Conservation (phyloP, 2,797 vertebrate genomes). For the Crax fasciolata region DNA sequence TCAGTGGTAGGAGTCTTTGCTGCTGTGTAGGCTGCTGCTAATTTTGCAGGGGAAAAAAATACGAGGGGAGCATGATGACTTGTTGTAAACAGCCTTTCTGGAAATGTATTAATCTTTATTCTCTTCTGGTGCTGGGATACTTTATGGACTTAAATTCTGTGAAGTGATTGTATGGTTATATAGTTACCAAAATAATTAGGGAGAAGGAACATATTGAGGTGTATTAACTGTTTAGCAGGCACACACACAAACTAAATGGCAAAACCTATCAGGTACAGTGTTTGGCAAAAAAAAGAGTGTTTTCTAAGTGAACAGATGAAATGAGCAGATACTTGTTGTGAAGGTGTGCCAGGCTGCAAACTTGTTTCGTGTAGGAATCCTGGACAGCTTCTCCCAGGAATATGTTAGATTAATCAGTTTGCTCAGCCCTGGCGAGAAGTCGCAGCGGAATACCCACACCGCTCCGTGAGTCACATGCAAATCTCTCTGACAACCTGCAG, state of each 20-base stretch:
- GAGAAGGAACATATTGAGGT: not conserved
- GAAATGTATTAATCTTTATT: not conserved
- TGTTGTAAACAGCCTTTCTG: not conserved
- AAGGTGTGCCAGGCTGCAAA: not conserved
- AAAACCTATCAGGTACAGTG: not conserved
- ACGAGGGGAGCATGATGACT: not conserved
- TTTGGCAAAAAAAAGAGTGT: not conserved
- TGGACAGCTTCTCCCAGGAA: not conserved
- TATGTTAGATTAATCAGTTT: conserved; percentile 42
- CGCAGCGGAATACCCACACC: conserved; percentile 42
- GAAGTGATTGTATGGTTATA: not conserved
- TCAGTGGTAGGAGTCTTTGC: not conserved
- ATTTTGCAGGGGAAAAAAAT: not conserved
- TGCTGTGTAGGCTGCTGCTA: not conserved
- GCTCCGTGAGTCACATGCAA: conserved; percentile 41
- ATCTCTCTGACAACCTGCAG: conserved; percentile 60
- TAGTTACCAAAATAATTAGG: not conserved
- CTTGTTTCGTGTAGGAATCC: not conserved
- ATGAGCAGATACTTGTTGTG: not conserved
- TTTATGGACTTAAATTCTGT: not conserved
- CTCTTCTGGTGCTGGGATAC: not conserved
- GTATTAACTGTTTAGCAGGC: not conserved
- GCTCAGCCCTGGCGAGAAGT: not conserved
- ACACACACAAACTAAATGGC: too few relatives aligned
- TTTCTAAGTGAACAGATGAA: not conserved